Base-by-base conservation (phyloP, 2,113 vertebrate genomes). In the Hymenochirus boettgeri region DNA sequence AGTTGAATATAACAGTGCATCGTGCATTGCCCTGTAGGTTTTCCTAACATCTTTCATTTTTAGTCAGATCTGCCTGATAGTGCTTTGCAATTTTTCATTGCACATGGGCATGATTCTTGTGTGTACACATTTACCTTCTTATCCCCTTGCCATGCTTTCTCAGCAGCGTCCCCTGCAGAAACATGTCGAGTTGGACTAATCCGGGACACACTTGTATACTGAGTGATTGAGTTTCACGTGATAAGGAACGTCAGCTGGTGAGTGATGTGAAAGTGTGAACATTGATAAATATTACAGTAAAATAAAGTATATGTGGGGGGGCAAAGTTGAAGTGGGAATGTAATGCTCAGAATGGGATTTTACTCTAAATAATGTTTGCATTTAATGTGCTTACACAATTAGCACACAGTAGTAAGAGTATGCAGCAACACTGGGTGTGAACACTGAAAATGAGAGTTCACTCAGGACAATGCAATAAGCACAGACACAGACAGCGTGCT, bases 91-190 rank as follows among this genome's bases (percentile, higher is more conserved):
- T 52, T 47, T 60, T 53, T 22, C 65, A 60, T 42, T 59, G 57
- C 35, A 59, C n/a, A n/a, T n/a, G n/a, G n/a, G n/a, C n/a, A n/a
- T n/a, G n/a, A n/a, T n/a, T n/a, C n/a, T n/a, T n/a, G n/a, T 66
- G 55, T 31, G 33, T 66, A 58, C 47, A 80, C 75, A 72, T 71
- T 90, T 90, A 90, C 87, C 88, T 90, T 90, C 80, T 90, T 78
- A 85, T 82, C 74, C 86, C 87, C 80, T 89, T 89, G 84, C 88
- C 87, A 82, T 89, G 87, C 77, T 90, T 90, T 89, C 88, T 88
- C 85, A 89, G 88, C 79, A 90, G 85, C 70, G 80, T 85, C 31
- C 88, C 87, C 88, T 90, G 88, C 81, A 86, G 88, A 90, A 79
- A 85, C 83, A 88, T 0, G 79, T 78, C 83, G 73, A 90, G 71